Evolutionary conservation across 2,888 invertebrate genomes (phyloP).

Genomic region (Stenodema calcarata): DNA sequence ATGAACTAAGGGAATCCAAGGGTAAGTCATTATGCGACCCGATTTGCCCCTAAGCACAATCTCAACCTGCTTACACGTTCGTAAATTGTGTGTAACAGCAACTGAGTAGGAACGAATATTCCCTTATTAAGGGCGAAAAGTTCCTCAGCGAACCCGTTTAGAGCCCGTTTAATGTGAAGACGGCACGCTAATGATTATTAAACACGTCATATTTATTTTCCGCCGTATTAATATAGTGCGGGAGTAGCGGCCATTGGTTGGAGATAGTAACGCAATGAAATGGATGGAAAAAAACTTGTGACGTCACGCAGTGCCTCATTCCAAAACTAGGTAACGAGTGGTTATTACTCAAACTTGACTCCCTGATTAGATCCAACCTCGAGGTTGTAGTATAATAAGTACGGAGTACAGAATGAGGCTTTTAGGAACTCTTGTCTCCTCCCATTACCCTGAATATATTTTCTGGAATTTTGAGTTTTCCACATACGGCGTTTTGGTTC

Average conservation of each 20-base stretch:
- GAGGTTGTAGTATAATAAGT: too few relatives aligned
- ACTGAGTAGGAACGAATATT: not conserved
- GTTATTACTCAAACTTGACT: too few relatives aligned
- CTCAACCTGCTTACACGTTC: not conserved
- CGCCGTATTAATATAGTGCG: not conserved
- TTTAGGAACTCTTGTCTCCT: too few relatives aligned
- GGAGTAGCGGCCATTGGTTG: not conserved
- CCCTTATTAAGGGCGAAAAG: not conserved
- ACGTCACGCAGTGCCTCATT: not conserved
- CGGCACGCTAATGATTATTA: conserved; percentile 38
- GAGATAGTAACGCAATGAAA: not conserved
- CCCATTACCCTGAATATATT: too few relatives aligned
- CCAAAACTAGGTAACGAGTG: too few relatives aligned
- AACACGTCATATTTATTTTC: conserved; percentile 31
- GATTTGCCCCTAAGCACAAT: not conserved
- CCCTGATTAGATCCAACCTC: too few relatives aligned
- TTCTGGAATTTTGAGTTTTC: too few relatives aligned
- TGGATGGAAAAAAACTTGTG: not conserved
- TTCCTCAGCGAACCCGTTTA: not conserved
- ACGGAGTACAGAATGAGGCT: too few relatives aligned
- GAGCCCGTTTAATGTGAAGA: conserved; percentile 13
- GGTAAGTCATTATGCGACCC: not conserved
- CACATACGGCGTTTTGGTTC: too few relatives aligned
- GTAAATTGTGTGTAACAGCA: not conserved
- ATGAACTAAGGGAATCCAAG: not conserved